Base-by-base conservation (phyloP, 2,888 invertebrate species). In the Nemapogon koenigi region DNA sequence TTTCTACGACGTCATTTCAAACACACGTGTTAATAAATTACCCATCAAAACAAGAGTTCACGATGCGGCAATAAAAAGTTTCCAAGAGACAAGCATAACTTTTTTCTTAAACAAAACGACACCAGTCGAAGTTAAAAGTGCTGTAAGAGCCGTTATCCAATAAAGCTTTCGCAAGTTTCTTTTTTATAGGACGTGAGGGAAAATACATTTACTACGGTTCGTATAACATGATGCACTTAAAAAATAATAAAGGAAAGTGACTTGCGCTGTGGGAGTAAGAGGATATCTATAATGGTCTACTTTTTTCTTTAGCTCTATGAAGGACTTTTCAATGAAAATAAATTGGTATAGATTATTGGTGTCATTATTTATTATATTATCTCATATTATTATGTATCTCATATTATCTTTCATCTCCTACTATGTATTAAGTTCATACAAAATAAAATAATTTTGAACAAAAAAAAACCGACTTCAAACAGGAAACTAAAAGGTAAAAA, bases 161-260 rank as follows among this genome's bases (percentile, higher is more conserved):
- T 62, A 65, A 64, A 59, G 59, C 60, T 61, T 56, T 64, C 53
- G 55, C 50, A 59, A 62, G 51, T 67, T 60, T 41, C 40, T n/a
- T 18, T 55, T 59, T 65, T 57, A 57, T 48, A 50, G 54, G 50
- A 55, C 57, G 52, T 57, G 43, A 47, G 54, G 52, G 56, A 53
- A 44, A 48, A 49, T 37, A 42, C 13, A 25, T 33, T 41, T 38
- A 41, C 32, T 32, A 8, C 18, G 19, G 19, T 33, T 33, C 33
- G 33, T 33, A 33, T 33, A 33, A 19, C 33, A 33, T 33, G 7
- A 8, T 33, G 19, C 33, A 33, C 19, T 33, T 33, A 33, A 33
- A 33, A 19, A 33, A 33, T 33, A 18, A 33, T 33, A 19, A 33
- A 33, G n/a, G n/a, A n/a, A n/a, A n/a, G n/a, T n/a, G n/a, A n/a